Evolutionary conservation across 2,888 invertebrate species (phyloP).

Genomic region (Cordilura impudica): DNA sequence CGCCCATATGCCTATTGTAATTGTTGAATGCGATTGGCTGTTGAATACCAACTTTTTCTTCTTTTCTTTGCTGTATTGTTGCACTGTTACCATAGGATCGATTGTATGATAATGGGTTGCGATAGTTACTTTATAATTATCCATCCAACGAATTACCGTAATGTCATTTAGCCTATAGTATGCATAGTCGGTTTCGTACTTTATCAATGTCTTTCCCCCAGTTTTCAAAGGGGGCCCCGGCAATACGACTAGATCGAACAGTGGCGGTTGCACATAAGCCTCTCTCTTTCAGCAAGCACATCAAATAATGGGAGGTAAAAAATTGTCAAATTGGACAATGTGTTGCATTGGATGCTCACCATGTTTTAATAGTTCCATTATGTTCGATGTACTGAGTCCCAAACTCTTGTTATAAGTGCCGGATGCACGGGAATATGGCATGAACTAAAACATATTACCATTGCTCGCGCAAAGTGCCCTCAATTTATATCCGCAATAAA

Average conservation of each 20-base stretch:
- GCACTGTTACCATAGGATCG: not conserved
- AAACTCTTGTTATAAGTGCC: conserved; percentile 6
- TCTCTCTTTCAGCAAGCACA: not conserved
- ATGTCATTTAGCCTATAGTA: too few species aligned
- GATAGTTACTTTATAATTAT: not conserved
- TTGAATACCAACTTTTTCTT: not conserved
- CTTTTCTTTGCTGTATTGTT: not conserved
- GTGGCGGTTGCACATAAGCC: too few species aligned
- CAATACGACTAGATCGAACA: conserved; percentile 5
- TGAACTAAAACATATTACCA: not conserved
- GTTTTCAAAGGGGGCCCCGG: too few species aligned
- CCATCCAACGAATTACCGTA: too few species aligned
- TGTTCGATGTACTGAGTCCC: conserved; percentile 12
- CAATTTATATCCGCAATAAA: conserved; percentile 6
- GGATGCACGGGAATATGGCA: conserved; percentile 2
- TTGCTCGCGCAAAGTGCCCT: too few species aligned
- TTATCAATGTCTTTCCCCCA: too few species aligned
- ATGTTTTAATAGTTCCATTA: conserved; percentile 6
- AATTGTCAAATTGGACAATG: not conserved
- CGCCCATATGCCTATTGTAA: too few species aligned
- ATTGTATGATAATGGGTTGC: conserved; percentile 1
- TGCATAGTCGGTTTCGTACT: too few species aligned
- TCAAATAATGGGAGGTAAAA: too few species aligned
- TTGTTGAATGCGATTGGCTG: too few species aligned
- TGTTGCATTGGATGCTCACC: conserved; percentile 11